Conservation (phyloP, 2,797 vertebrate genomes). For the Ataeniobius toweri region DNA sequence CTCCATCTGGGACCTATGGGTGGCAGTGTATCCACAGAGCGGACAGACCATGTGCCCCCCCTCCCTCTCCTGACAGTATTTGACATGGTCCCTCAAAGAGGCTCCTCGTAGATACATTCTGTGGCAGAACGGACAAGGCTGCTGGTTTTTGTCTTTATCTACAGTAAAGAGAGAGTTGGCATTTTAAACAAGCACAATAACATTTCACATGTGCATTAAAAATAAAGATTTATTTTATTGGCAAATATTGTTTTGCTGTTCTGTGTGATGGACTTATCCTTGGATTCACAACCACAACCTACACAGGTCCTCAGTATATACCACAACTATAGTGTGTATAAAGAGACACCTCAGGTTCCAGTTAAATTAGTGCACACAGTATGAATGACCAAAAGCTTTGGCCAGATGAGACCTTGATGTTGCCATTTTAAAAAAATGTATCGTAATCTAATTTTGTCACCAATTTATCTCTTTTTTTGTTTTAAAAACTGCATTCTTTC, state of each 20-base stretch:
- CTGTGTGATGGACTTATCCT: background rate
- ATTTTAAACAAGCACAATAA: conserved; percentile 6
- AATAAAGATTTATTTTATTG: background rate
- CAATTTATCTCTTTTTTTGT: background rate
- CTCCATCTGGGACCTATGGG: conserved; percentile 81
- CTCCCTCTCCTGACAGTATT: conserved; percentile 79
- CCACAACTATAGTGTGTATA: background rate
- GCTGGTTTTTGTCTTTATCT: conserved; percentile 66
- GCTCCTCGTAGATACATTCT: conserved; percentile 70
- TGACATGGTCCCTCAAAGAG: conserved; percentile 79
- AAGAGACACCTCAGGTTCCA: background rate
- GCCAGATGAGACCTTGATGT: too few species aligned
- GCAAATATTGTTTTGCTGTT: background rate
- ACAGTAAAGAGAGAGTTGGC: conserved; percentile 28
- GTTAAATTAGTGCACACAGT: background rate
- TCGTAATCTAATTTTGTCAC: background rate
- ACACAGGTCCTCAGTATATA: background rate
- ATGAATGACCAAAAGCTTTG: too few species aligned
- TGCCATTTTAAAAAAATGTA: background rate
- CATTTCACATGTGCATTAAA: conserved; percentile 6
- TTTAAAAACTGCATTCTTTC: background rate
- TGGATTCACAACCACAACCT: background rate
- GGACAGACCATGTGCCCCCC: conserved; percentile 73
- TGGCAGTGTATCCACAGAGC: conserved; percentile 80
- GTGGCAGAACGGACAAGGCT: conserved; percentile 82